Conservation (phyloP, 2,888 invertebrate genomes). For the Stomorhina lunata region DNA sequence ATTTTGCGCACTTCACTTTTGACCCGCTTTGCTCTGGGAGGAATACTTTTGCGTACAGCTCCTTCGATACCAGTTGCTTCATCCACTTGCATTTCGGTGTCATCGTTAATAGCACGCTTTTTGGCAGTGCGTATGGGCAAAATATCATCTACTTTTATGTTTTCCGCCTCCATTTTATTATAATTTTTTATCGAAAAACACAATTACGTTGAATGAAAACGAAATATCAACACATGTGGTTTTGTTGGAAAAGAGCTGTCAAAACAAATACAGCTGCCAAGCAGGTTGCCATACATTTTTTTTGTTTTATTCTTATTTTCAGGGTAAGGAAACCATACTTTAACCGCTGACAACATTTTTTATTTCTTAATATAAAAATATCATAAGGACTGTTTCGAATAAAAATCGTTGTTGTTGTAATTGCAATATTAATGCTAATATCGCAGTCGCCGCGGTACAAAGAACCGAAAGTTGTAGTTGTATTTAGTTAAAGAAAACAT, state of each 20-base stretch:
- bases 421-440: too few relatives aligned
- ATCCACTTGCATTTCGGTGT: conserved; percentile 85
- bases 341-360: too few relatives aligned
- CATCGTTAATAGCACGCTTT: conserved; percentile 72
- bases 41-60: conserved; percentile 77
- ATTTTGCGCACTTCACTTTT: conserved; percentile 86
- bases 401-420: too few relatives aligned
- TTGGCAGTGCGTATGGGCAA: conserved; percentile 71
- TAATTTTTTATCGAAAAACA: neutral
- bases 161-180: conserved; percentile 74
- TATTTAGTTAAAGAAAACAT: too few relatives aligned
- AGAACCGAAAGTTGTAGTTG: too few relatives aligned
- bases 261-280: conserved; percentile 32
- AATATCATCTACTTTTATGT: conserved; percentile 75
- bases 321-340: neutral
- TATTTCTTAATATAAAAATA: neutral
- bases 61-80: conserved; percentile 84
- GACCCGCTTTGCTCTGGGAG: conserved; percentile 80
- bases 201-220: neutral
- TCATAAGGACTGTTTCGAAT: neutral
- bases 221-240: conserved; percentile 36
- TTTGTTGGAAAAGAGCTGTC: conserved; percentile 27
- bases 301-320: neutral
- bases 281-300: neutral
- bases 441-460: too few relatives aligned